Evolutionary conservation across 2,797 vertebrate species (phyloP).

Genomic region (Chelon labrosus): DNA sequence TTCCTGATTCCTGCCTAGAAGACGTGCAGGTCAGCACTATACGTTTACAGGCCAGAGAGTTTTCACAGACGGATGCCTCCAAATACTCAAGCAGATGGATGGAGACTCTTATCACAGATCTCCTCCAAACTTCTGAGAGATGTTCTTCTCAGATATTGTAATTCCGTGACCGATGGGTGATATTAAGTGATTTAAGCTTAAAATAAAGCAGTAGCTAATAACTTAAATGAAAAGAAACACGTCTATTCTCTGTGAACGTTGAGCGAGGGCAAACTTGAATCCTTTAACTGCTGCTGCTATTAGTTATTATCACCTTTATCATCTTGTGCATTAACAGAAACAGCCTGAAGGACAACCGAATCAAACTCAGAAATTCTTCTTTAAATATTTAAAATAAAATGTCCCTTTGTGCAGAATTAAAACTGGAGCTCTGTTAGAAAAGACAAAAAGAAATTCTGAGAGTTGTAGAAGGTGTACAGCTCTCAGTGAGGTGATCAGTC

Average conservation of each 20-base stretch:
- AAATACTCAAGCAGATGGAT: background rate
- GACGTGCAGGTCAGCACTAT: too few species aligned
- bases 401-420: background rate
- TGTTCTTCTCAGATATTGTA: background rate
- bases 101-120: too few species aligned
- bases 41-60: too few species aligned
- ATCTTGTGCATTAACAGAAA: slow-evolving; percentile 26
- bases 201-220: background rate
- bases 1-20: background rate
- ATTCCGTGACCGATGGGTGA: background rate
- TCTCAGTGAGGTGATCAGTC: background rate
- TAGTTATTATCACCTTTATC: background rate
- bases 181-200: background rate
- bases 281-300: slow-evolving; percentile 29
- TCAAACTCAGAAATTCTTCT: slow-evolving; percentile 16
- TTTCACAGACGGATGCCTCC: background rate
- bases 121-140: too few species aligned
- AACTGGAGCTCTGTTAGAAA: slow-evolving; percentile 1
- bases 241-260: background rate
- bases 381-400: slow-evolving; percentile 27
- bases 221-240: slow-evolving; percentile 7
- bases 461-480: background rate
- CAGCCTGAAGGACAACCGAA: slow-evolving; percentile 16
- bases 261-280: slow-evolving; percentile 30
- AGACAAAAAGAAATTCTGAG: background rate